Conservation (phyloP, 2,888 invertebrate genomes). For the Clostera curtula region DNA sequence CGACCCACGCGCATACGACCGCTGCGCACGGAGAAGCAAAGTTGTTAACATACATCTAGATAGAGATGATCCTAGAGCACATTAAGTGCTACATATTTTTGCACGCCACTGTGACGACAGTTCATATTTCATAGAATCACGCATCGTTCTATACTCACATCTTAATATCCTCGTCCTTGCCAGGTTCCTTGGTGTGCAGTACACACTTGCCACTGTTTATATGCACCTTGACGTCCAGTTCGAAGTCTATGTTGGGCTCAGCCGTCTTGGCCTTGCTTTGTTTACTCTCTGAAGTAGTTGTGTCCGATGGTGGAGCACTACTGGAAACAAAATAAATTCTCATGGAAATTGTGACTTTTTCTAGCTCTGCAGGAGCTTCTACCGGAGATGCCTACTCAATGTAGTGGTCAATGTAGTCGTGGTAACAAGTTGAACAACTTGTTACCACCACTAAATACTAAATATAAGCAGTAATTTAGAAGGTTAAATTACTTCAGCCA, state of each 20-base stretch:
- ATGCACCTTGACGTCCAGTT: slow-evolving; percentile 95
- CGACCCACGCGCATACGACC: slow-evolving; percentile 82
- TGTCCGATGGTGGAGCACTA: slow-evolving; percentile 23
- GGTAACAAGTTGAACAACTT: too few relatives aligned
- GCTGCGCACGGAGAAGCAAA: slow-evolving; percentile 25
- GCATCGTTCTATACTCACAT: slow-evolving; percentile 50
- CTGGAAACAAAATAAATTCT: background rate
- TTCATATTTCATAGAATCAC: too few relatives aligned
- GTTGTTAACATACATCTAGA: background rate
- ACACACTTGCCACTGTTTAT: slow-evolving; percentile 98
- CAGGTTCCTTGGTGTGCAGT: slow-evolving; percentile 90
- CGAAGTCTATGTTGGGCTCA: slow-evolving; percentile 96
- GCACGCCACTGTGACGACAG: background rate
- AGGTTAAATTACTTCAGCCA: too few relatives aligned
- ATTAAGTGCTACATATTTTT: too few relatives aligned
- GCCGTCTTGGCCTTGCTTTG: slow-evolving; percentile 75
- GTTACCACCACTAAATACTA: too few relatives aligned
- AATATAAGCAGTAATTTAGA: too few relatives aligned
- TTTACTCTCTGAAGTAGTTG: slow-evolving; percentile 35
- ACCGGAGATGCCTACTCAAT: too few relatives aligned
- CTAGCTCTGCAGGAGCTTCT: too few relatives aligned
- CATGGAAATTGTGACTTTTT: background rate
- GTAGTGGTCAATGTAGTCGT: too few relatives aligned
- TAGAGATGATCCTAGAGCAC: background rate
- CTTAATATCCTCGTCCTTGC: slow-evolving; percentile 80